These are phyloP conservation scores for Oscheius onirici DNA, from an alignment of 2,888 invertebrate species.

Conservation along the genomic window DNA sequence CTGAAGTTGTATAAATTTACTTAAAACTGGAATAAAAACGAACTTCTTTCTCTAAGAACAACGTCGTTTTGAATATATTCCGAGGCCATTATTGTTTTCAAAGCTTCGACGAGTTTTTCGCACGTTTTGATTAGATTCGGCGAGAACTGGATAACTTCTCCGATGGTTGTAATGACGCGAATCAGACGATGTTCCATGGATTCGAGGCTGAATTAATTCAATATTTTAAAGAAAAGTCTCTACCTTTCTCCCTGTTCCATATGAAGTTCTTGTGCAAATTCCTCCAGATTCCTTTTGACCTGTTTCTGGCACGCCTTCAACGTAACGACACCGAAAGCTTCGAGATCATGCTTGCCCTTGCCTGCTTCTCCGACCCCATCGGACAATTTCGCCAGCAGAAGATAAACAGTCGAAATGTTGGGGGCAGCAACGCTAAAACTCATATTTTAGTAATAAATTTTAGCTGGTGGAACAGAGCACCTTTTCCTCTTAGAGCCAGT, in stretches of 20 bases:
- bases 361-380: slow-evolving; percentile 49
- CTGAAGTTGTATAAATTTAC: neutral
- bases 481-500: too few species aligned
- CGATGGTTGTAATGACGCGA: slow-evolving; percentile 73
- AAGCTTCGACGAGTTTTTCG: slow-evolving; percentile 33
- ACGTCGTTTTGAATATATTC: slow-evolving; percentile 26
- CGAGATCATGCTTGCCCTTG: slow-evolving; percentile 18
- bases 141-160: slow-evolving; percentile 73
- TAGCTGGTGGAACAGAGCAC: too few species aligned
- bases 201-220: slow-evolving; percentile 5
- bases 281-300: slow-evolving; percentile 3
- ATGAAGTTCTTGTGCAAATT: slow-evolving; percentile 8
- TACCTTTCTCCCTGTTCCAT: slow-evolving; percentile 22
- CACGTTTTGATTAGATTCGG: slow-evolving; percentile 72
- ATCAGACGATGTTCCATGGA: slow-evolving; percentile 48
- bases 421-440: slow-evolving; percentile 45
- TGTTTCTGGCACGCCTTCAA: slow-evolving; percentile 10
- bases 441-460: too few species aligned
- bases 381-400: slow-evolving; percentile 48
- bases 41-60: neutral
- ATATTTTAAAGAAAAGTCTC: too few species aligned
- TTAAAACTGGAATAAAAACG: neutral
- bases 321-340: slow-evolving; percentile 5
- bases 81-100: slow-evolving; percentile 40
- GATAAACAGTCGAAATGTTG: slow-evolving; percentile 52